Base-by-base conservation (phyloP, 2,888 invertebrate genomes). In the Rhodophaea formosa region DNA sequence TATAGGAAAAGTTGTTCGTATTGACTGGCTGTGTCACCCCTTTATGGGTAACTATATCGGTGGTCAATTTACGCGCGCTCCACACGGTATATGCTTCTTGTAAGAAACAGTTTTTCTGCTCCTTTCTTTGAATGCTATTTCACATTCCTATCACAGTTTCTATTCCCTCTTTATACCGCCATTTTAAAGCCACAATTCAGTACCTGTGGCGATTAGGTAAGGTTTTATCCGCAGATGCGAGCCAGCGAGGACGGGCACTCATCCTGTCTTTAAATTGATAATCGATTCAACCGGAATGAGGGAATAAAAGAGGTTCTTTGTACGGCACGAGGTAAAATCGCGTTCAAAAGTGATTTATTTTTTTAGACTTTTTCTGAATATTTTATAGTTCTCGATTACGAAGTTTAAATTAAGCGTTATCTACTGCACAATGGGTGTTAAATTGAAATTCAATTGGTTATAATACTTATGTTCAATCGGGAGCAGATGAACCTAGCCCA, bases 211-310 rank as follows among this genome's bases (percentile, higher is more conserved):
- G 56, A 43, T 55, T 45, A 57, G 56, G 56, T 54, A 59, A 57
- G 35, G 59, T 35, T 51, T 51, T 51, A 51, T 51, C 35, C 53
- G 3, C 53, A 32, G 29, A 30, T 52, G 35, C 59, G 14, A 53
- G 47, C 53, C 66, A 66, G n/a, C 63, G 62, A 62, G 68, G 64
- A 62, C 65, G 68, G 68, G 75, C 72, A 70, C 71, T 72, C 70
- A 70, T 69, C 69, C 63, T 63, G 66, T 63, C 62, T 64, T 68
- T 74, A 71, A 75, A 80, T 77, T 76, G 69, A 75, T 80, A 72
- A 75, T 75, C 67, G 71, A 74, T 75, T 74, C 69, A 57, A 62
- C 61, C 62, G 62, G 65, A 68, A 68, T 59, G 66, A 62, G 63
- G 62, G 66, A 65, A 69, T 72, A 69, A 70, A 72, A 72, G 69